A percentile compares a stretch with the other conserved stretches of the same genome.
phyloP scores from a whole-genome alignment of 2,888 invertebrate species.

The Heliconius ismenius region DNA sequence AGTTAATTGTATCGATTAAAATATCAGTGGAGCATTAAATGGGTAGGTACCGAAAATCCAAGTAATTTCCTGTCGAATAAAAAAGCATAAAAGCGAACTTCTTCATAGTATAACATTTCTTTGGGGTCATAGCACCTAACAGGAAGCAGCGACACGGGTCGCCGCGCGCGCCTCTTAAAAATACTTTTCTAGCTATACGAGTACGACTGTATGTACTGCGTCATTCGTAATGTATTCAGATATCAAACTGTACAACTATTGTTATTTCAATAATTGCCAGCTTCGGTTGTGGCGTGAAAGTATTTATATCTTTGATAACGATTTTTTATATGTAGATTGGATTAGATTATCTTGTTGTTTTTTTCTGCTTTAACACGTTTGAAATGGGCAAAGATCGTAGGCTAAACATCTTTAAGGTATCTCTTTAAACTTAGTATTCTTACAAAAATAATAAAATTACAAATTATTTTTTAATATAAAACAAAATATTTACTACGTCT shows the following conservation, averaged over 20 bases:
- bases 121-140: slow-evolving; percentile 81
- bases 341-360: neutral
- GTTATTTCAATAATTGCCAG: slow-evolving; percentile 28
- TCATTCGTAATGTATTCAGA: slow-evolving; percentile 24
- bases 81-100: slow-evolving; percentile 63
- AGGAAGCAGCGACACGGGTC: slow-evolving; percentile 78
- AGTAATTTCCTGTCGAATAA: slow-evolving; percentile 79
- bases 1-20: slow-evolving; percentile 46
- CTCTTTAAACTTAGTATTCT: no score
- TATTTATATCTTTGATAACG: slow-evolving; percentile 15
- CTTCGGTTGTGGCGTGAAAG: slow-evolving; percentile 15
- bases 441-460: neutral
- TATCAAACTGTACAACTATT: slow-evolving; percentile 24
- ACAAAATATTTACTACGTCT: neutral
- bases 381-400: neutral
- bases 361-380: neutral
- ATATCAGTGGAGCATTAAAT: slow-evolving; percentile 68
- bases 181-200: slow-evolving; percentile 61
- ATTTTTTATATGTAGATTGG: slow-evolving; percentile 4
- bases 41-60: slow-evolving; percentile 62
- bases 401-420: neutral
- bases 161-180: slow-evolving; percentile 76
- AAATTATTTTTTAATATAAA: neutral
- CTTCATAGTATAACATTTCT: slow-evolving; percentile 70
- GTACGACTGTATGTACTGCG: slow-evolving; percentile 40